Evolutionary conservation across 1,140 invertebrate genomes (phyloP).

Genomic region (Drosophila sp.): DNA sequence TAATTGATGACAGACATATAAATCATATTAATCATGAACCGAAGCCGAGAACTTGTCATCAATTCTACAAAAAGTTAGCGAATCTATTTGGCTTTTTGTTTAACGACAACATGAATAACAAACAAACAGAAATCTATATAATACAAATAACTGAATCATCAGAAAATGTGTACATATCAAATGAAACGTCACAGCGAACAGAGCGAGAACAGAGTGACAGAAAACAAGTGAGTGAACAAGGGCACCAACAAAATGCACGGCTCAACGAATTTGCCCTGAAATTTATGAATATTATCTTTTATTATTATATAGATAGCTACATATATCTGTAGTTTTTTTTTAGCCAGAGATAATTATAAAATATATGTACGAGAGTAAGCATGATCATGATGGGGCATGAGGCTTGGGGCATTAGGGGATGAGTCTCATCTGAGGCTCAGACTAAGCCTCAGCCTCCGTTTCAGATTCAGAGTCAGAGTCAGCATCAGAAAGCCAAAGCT

Average conservation of each 20-base stretch:
- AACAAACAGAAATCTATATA: slow-evolving; percentile 8
- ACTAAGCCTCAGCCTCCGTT: background rate
- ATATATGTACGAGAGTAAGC: background rate
- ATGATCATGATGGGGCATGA: slow-evolving; percentile 5
- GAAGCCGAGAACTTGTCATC: slow-evolving; percentile 2
- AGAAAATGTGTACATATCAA: background rate
- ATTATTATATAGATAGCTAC: background rate
- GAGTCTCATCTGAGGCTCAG: background rate
- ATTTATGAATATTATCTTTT: slow-evolving; percentile 5
- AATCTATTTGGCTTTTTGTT: slow-evolving; percentile 4
- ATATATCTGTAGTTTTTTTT: background rate
- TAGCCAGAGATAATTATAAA: slow-evolving; percentile 18
- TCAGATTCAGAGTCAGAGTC: slow-evolving; percentile 11
- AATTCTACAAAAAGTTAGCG: background rate
- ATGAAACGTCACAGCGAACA: slow-evolving; percentile 9
- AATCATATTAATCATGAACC: background rate
- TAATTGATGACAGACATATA: background rate
- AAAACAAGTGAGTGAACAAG: background rate
- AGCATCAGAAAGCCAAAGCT: slow-evolving; percentile 8
- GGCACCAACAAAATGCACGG: slow-evolving; percentile 15
- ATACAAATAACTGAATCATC: slow-evolving; percentile 6
- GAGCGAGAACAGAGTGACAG: background rate
- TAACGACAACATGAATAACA: background rate
- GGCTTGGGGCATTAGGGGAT: slow-evolving; percentile 3
- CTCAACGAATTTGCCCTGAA: slow-evolving; percentile 22